These are phyloP conservation scores for Aselliscus stoliczkanus DNA, from an alignment of 2,797 vertebrate species.

Conservation along the genomic window DNA sequence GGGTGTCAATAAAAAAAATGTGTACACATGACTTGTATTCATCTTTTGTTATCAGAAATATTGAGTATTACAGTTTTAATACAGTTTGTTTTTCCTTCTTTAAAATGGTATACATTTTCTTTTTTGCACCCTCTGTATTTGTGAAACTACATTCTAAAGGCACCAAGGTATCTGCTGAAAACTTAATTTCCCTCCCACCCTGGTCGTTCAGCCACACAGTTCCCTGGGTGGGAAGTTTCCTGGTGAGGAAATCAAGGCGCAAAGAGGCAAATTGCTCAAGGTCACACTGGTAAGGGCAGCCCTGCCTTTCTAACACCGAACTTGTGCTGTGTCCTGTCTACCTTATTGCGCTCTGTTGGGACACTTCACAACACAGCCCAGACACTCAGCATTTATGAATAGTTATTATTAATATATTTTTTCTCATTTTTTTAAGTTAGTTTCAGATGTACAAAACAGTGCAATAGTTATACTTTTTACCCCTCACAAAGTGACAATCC, in stretches of 20 bases:
- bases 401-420: background rate
- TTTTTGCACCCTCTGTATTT: background rate
- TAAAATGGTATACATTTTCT: too few species aligned
- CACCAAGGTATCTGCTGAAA: background rate
- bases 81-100: too few species aligned
- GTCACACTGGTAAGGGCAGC: background rate
- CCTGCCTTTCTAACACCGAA: background rate
- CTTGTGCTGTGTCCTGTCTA: background rate
- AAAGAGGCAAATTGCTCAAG: background rate
- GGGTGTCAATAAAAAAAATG: too few species aligned
- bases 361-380: background rate
- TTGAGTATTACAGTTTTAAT: too few species aligned
- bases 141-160: background rate
- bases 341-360: background rate
- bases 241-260: background rate
- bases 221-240: background rate
- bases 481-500: too few species aligned
- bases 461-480: too few species aligned
- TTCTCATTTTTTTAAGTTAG: too few species aligned
- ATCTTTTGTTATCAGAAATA: too few species aligned
- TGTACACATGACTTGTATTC: too few species aligned
- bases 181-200: background rate
- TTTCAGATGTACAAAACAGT: too few species aligned
- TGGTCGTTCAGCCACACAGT: background rate
- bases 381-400: background rate